phyloP scores from a whole-genome alignment of 2,113 vertebrate species.

The Alaudala cheleensis region DNA sequence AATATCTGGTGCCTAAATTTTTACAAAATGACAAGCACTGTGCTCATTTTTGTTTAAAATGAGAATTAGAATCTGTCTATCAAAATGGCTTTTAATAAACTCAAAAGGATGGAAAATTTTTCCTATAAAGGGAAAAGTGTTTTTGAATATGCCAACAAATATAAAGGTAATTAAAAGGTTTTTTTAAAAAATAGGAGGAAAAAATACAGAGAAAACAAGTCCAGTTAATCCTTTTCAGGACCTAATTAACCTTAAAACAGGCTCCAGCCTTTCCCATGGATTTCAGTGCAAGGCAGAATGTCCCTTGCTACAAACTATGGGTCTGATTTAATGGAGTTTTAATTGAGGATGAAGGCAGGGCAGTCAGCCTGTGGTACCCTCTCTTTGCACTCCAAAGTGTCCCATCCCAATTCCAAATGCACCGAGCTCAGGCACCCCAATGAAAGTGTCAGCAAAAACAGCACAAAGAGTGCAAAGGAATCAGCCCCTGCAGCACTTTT shows the following conservation, averaged over 20 bases:
- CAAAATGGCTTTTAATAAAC: conserved; percentile 4
- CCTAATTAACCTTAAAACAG: conserved; percentile 38
- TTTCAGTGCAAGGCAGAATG: not conserved
- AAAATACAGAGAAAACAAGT: not conserved
- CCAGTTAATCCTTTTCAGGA: conserved; percentile 14
- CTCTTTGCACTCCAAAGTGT: conserved; percentile 21
- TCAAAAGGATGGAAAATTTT: not conserved
- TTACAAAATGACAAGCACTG: not conserved
- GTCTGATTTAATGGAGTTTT: conserved; percentile 46
- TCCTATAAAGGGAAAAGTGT: not conserved
- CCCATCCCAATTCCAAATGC: conserved; percentile 28
- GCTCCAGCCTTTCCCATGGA: conserved; percentile 14
- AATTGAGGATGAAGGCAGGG: conserved; percentile 28
- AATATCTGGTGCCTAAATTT: not conserved
- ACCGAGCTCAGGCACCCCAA: conserved; percentile 20
- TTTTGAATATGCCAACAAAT: not conserved
- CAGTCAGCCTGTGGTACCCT: not conserved
- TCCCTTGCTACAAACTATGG: not conserved
- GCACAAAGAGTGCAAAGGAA: conserved; percentile 16
- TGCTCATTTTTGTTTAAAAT: not conserved
- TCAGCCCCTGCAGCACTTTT: not conserved
- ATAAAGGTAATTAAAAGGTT: not conserved
- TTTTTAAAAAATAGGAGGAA: not conserved
- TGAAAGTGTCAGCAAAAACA: not conserved
- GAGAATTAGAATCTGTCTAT: not conserved